These are phyloP conservation scores for Dolichoris vasculosae DNA, from an alignment of 1,140 invertebrate species.

Conservation along the genomic window DNA sequence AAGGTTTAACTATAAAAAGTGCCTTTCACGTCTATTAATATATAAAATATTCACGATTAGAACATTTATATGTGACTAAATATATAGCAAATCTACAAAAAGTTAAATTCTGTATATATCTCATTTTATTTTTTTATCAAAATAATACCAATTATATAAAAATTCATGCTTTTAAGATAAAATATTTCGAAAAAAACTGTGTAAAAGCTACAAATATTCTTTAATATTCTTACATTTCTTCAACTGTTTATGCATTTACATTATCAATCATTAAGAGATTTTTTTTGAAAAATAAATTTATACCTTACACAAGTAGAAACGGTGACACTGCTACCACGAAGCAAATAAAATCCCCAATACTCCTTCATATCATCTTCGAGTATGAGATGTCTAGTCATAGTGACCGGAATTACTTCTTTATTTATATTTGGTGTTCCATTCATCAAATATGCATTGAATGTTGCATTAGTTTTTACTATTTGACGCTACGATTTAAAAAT, in stretches of 20 bases:
- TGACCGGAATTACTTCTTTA: conserved; percentile 75
- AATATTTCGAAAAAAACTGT: not conserved
- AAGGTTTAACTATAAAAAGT: too few relatives aligned
- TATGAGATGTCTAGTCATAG: conserved; percentile 81
- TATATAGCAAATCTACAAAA: not conserved
- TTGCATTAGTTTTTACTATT: conserved; percentile 81
- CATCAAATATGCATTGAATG: conserved; percentile 85
- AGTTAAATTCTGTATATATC: not conserved
- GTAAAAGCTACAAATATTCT: not conserved
- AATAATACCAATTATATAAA: conserved; percentile 3
- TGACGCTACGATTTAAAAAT: conserved; percentile 76
- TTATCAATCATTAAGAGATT: too few relatives aligned
- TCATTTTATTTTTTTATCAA: not conserved
- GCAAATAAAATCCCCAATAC: conserved; percentile 89
- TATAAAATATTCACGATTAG: not conserved
- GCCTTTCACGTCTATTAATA: not conserved
- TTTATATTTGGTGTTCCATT: conserved; percentile 77
- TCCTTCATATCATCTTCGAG: conserved; percentile 88
- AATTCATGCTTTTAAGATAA: not conserved
- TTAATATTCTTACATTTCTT: not conserved
- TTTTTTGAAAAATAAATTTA: conserved; percentile 15
- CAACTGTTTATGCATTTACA: not conserved
- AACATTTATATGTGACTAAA: conserved; percentile 5
- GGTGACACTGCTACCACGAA: conserved; percentile 82
- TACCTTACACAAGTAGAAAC: conserved; percentile 85